Evolutionary conservation across 2,888 invertebrate genomes (phyloP).

Genomic region (Euzophera pinguis): DNA sequence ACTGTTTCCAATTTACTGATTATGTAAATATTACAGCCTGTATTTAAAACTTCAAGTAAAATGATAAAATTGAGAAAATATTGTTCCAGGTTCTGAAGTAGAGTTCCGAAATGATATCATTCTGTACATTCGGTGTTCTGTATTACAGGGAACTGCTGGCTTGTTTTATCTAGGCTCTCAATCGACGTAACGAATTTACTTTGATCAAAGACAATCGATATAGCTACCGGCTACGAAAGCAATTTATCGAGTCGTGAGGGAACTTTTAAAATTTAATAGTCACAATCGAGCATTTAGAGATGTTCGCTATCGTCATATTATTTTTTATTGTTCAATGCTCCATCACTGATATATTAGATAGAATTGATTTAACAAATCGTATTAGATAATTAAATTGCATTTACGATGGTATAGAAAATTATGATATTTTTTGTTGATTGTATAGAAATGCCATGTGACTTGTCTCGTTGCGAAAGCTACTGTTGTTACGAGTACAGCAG

Average conservation of each 20-base stretch:
- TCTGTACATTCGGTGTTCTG: not conserved
- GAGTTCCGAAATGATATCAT: not conserved
- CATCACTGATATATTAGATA: no score
- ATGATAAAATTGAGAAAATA: no score
- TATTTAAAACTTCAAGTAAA: no score
- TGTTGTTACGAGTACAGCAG: not conserved
- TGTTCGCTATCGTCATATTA: not conserved
- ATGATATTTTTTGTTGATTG: no score
- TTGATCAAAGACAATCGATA: conserved; percentile 15
- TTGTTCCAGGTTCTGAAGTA: not conserved
- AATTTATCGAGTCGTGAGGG: conserved; percentile 1
- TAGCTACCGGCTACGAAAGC: conserved; percentile 11
- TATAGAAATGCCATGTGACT: no score
- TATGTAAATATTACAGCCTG: no score
- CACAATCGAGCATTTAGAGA: not conserved
- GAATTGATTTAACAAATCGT: no score
- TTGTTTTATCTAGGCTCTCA: conserved; percentile 29
- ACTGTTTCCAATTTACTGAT: no score
- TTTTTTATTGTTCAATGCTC: not conserved
- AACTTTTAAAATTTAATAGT: not conserved
- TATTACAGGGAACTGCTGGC: not conserved
- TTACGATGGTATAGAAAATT: no score
- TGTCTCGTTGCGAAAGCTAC: not conserved
- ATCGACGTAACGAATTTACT: conserved; percentile 22
- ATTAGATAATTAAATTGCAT: no score